Percentiles rank a stretch among this genome's conserved stretches.
phyloP scores from a whole-genome alignment of 2,113 vertebrate species.

The Lamprologus ornatipinnis region DNA sequence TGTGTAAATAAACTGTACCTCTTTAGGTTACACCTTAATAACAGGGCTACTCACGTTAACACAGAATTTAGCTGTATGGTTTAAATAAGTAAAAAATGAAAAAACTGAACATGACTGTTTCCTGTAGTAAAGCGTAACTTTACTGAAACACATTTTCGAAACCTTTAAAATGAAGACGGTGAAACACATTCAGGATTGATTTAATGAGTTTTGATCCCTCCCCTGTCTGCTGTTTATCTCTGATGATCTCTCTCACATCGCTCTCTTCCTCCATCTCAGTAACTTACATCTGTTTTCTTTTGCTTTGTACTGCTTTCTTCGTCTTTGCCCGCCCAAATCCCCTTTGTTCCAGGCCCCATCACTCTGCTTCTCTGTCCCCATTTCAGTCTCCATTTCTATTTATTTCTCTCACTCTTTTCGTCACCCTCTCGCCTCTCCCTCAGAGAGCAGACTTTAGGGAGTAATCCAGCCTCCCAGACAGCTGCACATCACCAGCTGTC shows the following conservation, averaged over 20 bases:
- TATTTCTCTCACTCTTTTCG: not conserved
- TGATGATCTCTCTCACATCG: not conserved
- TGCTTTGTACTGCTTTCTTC: not conserved
- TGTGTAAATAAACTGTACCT: not conserved
- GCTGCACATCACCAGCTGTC: constrained; percentile 60
- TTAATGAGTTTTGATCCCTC: not conserved
- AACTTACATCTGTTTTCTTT: constrained; percentile 5
- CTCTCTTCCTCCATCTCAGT: not conserved
- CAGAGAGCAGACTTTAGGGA: constrained; percentile 40
- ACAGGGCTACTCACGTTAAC: not conserved
- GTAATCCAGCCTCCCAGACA: constrained; percentile 58
- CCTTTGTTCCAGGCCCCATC: constrained; percentile 20
- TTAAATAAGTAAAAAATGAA: not conserved
- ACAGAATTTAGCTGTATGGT: not conserved
- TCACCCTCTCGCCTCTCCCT: constrained; percentile 21
- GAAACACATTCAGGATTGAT: not conserved
- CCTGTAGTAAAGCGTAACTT: not conserved
- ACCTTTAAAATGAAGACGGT: not conserved
- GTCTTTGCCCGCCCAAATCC: not conserved
- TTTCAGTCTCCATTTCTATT: constrained; percentile 31
- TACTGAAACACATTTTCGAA: not conserved
- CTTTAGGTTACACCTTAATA: not conserved
- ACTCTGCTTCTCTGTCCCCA: constrained; percentile 1
- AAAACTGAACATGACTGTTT: not conserved
- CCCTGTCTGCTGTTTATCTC: not conserved